Base-by-base conservation (phyloP, 37 sponge, comb jelly and placozoan species). In the Aplysina aerophoba region DNA sequence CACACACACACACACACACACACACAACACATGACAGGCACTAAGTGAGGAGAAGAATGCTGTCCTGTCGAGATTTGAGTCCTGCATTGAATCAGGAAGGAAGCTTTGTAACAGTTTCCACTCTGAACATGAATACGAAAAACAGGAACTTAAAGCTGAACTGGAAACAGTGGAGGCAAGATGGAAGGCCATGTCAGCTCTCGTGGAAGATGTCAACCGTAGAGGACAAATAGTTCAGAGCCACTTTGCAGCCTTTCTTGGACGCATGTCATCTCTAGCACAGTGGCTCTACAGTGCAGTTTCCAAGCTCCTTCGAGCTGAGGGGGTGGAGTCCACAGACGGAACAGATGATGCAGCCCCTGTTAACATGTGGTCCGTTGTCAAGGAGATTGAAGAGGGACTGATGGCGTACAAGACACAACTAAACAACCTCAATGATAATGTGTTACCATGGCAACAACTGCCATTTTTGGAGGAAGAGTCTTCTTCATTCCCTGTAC, bases 1-100 rank as follows among this genome's bases (percentile, higher is more conserved):
- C 61, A 59, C 61, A 59, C 61, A 59, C 61, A 59, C 61, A 59
- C 61, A 59, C 61, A 59, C 61, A 59, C 61, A 59, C 61, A 59
- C 61, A 59, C n/a, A n/a, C n/a, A n/a, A n/a, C n/a, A n/a, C 50
- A 8, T 8, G n/a, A 44, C 50, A 44, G 50, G 50, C 50, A 44
- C 66, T 31, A 5, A 3, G 3, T 30, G 30, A 31, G 66, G 30
- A 31, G 28, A 64, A 25, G 5, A 6, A 3, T 8, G 27, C 66
- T 5, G 8, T 30, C 66, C 11, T 64, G 28, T 64, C 30, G 5
- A 64, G 66, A 8, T 11, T 64, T 64, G 66, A 25, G 3, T 3
- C 8, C 3, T 64, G 50, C 8, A 8, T 71, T 71, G 28, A 27
- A 21, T 27, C 36, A 21, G 73, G 73, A 5, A 35, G 31, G 6